Percentiles rank a stretch among this genome's conserved stretches.
Evolutionary conservation across 2,113 vertebrate genomes (phyloP).

Genomic region (Ochotona curzoniae): DNA sequence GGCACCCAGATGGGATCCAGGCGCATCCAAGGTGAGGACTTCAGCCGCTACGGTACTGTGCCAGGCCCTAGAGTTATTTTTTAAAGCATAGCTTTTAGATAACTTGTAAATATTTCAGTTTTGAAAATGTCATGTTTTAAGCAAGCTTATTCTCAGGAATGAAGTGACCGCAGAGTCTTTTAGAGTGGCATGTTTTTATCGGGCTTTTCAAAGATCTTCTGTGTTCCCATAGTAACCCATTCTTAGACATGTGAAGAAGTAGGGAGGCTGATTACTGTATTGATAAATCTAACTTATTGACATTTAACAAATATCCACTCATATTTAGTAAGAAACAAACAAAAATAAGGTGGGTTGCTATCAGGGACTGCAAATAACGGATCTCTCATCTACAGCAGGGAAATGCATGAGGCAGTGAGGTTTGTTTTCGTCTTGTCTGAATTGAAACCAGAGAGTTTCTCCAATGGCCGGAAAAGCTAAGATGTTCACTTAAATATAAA

Average conservation of each 20-base stretch:
- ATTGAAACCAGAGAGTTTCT: conserved; percentile 1
- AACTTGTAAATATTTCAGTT: conserved; percentile 39
- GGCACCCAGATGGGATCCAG: too few species aligned
- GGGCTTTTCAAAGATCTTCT: not conserved
- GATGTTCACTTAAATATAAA: not conserved
- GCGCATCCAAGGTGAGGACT: too few species aligned
- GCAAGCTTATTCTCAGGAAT: conserved; percentile 13
- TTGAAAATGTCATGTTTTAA: conserved; percentile 39
- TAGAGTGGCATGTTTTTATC: conserved; percentile 46
- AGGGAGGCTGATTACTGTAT: not conserved
- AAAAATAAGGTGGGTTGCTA: not conserved
- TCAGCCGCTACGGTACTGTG: too few species aligned
- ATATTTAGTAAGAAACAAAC: not conserved
- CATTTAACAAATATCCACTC: conserved; percentile 33
- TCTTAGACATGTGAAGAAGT: not conserved
- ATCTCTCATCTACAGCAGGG: not conserved
- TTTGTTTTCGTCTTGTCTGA: not conserved
- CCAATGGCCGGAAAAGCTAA: not conserved
- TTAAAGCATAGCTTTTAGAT: conserved; percentile 3
- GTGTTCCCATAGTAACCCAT: conserved; percentile 34
- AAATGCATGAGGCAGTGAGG: not conserved
- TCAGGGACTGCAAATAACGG: not conserved
- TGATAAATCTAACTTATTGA: not conserved
- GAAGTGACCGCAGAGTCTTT: conserved; percentile 6
- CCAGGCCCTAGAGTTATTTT: not conserved